Evolutionary conservation across 2,797 vertebrate species (phyloP), one percentile per base, ranked within the genome.

Genomic region (Tokudaia tokunoshimensis): DNA sequence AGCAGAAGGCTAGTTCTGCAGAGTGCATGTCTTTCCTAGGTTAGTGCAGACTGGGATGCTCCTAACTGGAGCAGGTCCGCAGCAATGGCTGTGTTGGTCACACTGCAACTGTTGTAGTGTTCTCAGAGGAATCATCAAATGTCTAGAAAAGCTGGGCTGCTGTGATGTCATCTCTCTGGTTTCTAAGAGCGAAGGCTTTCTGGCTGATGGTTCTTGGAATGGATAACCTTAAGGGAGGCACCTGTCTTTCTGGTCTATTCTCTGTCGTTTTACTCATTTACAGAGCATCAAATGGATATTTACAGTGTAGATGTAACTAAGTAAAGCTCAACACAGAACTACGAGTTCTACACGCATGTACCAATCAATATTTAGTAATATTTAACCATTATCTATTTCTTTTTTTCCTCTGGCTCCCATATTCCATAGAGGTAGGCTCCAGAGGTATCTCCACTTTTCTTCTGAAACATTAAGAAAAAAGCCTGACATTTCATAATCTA

Each of bases 401-500:
- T 12, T 50, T 50, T 89, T 24, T 5, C 34, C 29, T 24, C 57
- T 0, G 0, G 29, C 31, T 14, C 22, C 31, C 5, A 7, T 41
- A 10, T 65, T 44, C 67, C 17, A n/a, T 17, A 22, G 22, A 74
- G 70, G 37, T 44, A n/a, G 26, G 15, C 19, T 61, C 29, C n/a
- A 19, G 4, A 22, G 37, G 5, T 20, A 17, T 20, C 11, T 26
- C 20, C 5, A 19, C 22, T 61, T 83, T 82, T 47, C 34, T 3
- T 61, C 2, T 79, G 57, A 83, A 86, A 94, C 10, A 57, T 91
- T 94, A 85, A 37, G n/a, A 78, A 82, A 86, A 88, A 15, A 76
- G 17, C 47, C 41, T 1, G 3, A 15, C 3, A 72, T 94, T 84
- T 13, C 31, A 4, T 81, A 81, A 34, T 65, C 15, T 92, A 41